Conservation (phyloP, 2,113 vertebrate genomes). For the Mirza zaza region DNA sequence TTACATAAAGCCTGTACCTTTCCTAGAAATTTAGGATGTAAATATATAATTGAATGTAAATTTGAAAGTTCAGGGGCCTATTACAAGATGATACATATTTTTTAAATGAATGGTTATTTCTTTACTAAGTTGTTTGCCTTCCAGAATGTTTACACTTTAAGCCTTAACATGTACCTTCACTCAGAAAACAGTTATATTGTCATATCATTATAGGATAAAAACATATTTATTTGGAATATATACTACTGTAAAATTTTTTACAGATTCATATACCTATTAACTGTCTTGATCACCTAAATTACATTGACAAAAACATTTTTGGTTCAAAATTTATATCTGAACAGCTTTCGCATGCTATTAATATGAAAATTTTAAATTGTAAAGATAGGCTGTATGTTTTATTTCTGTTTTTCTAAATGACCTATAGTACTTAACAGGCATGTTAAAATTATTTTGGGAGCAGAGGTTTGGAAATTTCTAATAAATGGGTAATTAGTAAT, state of each 20-base stretch:
- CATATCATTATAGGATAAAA: constrained; percentile 6
- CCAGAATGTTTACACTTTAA: constrained; percentile 45
- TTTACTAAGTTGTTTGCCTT: constrained; percentile 55
- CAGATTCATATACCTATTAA: constrained; percentile 16
- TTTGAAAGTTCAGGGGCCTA: constrained; percentile 44
- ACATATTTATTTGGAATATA: constrained; percentile 38
- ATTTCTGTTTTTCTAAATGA: constrained; percentile 49
- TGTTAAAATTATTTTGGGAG: constrained; percentile 15
- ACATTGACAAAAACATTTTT: neutral
- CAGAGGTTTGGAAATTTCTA: constrained; percentile 34
- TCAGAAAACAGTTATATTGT: constrained; percentile 43
- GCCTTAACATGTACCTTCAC: constrained; percentile 31
- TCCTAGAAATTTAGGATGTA: constrained; percentile 48
- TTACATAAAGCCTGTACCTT: constrained; percentile 44
- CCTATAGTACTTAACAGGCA: neutral
- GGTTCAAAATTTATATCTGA: constrained; percentile 43
- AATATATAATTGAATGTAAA: constrained; percentile 50
- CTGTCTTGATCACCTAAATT: constrained; percentile 44
- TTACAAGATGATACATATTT: constrained; percentile 53
- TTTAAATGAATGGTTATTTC: constrained; percentile 33
- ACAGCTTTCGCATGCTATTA: neutral
- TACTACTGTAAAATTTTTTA: constrained; percentile 56
- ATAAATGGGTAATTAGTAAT: neutral
- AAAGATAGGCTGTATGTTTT: constrained; percentile 8
- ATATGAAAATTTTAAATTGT: neutral